Evolutionary conservation across 2,888 invertebrate genomes (phyloP), one percentile per base, ranked within the genome.

Genomic region (Trachelus troglodyta): DNA sequence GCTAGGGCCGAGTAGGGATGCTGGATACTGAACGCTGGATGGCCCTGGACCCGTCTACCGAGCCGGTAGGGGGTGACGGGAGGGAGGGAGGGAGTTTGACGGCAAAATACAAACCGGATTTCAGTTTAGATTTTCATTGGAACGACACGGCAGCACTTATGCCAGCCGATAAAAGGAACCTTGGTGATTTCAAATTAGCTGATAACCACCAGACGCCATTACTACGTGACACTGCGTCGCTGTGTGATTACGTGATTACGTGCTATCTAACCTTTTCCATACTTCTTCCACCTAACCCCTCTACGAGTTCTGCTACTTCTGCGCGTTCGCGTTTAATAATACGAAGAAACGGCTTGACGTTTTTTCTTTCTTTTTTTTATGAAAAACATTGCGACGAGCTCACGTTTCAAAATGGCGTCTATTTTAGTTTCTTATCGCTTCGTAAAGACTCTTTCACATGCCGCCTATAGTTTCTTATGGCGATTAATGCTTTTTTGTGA

Each of bases 31-130:
- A 40, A 40, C 40, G 40, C 40, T 56, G 56, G 56, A 56, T 56
- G 56, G 56, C 56, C 23, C 56, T 56, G 56, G 56, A 56, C 56
- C 56, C 56, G 23, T 56, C 56, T 15, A 23, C 23, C 2, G 56
- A 15, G 56, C 15, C 15, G 15, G 6, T 0, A 37, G 37, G 12
- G 37, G 37, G 15, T 76, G 81, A 79, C 75, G 78, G 76, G 73
- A 35, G 78, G 76, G 37, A 68, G 33, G 40, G 81, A 35, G 74
- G 77, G 77, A 68, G 33, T 69, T 73, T 71, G n/a, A 75, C 40
- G 23, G 33, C 77, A 75, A 77, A 81, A 78, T 81, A 73, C 34
- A 80, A 81, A 81, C 81, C 80, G 81, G 81, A 80, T 81, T 81
- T 80, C 75, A 75, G 37, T 33, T 74, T 75, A 34, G 11, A 76